phyloP scores from a whole-genome alignment of 2,797 vertebrate genomes.

The Telmatherina bonti region DNA sequence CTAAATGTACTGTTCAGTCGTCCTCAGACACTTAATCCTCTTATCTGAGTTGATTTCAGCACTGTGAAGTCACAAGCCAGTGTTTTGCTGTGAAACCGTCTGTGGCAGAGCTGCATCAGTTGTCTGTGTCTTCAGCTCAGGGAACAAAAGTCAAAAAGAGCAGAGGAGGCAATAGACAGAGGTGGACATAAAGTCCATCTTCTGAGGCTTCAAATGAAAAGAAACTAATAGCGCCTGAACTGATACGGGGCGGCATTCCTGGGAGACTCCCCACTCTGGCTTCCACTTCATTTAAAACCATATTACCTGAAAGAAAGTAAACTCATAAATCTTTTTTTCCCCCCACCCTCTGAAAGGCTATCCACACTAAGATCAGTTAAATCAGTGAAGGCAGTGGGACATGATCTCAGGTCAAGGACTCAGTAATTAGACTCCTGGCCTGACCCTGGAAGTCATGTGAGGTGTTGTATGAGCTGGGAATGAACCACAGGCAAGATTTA shows the following conservation, averaged over 20 bases:
- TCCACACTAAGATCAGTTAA: conserved; percentile 23
- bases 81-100: conserved; percentile 50
- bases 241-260: not conserved
- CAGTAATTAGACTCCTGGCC: conserved; percentile 40
- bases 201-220: conserved; percentile 22
- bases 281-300: conserved; percentile 34
- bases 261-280: not conserved
- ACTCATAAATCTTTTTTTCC: conserved; percentile 33
- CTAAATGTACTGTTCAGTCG: conserved; percentile 68
- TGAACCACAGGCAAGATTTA: conserved; percentile 26
- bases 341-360: conserved; percentile 25
- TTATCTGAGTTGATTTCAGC: conserved; percentile 69
- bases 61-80: conserved; percentile 46
- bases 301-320: conserved; percentile 27
- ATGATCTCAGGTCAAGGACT: conserved; percentile 52
- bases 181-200: not conserved
- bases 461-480: not conserved
- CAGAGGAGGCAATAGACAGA: conserved; percentile 1
- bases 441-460: conserved; percentile 15
- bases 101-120: conserved; percentile 27
- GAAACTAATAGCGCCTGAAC: conserved; percentile 10
- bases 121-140: conserved; percentile 28
- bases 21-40: conserved; percentile 69
- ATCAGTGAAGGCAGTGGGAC: conserved; percentile 42
- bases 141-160: conserved; percentile 21